phyloP scores from a whole-genome alignment of 92 coral and sea anemone genomes.

The Virgularia gustaviana region DNA sequence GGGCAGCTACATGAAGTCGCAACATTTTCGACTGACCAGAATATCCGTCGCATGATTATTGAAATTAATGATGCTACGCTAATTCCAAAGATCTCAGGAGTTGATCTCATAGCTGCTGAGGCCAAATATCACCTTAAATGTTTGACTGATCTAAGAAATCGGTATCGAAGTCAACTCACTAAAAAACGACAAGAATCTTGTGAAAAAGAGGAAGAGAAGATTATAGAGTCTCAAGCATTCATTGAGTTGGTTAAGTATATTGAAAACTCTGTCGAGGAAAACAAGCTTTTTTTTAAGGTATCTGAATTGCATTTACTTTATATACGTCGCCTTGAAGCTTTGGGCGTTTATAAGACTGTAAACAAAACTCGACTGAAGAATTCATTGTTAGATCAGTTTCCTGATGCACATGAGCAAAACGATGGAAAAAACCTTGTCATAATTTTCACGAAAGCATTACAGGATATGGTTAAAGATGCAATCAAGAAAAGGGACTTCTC shows the following conservation, averaged over 20 bases:
- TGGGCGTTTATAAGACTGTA: slow-evolving; percentile 48
- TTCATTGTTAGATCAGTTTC: slow-evolving; percentile 44
- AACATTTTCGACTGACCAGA: slow-evolving; percentile 53
- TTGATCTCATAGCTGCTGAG: slow-evolving; percentile 69
- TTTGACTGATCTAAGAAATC: slow-evolving; percentile 60
- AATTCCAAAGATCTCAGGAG: slow-evolving; percentile 55
- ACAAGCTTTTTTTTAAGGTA: slow-evolving; percentile 39
- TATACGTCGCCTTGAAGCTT: slow-evolving; percentile 43
- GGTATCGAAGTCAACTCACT: slow-evolving; percentile 47
- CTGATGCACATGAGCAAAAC: slow-evolving; percentile 62
- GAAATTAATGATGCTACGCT: slow-evolving; percentile 55
- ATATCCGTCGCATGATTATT: slow-evolving; percentile 55
- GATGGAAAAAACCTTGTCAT: slow-evolving; percentile 52
- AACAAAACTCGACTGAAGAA: slow-evolving; percentile 59
- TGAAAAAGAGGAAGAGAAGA: slow-evolving; percentile 26
- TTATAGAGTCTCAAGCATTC: slow-evolving; percentile 60
- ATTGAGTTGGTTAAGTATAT: slow-evolving; percentile 57
- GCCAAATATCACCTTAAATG: slow-evolving; percentile 63
- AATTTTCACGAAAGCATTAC: slow-evolving; percentile 51
- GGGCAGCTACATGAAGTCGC: slow-evolving; percentile 50
- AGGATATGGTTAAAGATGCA: slow-evolving; percentile 54
- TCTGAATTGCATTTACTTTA: slow-evolving; percentile 52
- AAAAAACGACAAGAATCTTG: slow-evolving; percentile 16
- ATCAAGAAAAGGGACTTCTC: slow-evolving; percentile 50
- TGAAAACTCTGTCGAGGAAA: slow-evolving; percentile 39